phyloP scores from a whole-genome alignment of 1,140 invertebrate species.

The Ips nitidus region DNA sequence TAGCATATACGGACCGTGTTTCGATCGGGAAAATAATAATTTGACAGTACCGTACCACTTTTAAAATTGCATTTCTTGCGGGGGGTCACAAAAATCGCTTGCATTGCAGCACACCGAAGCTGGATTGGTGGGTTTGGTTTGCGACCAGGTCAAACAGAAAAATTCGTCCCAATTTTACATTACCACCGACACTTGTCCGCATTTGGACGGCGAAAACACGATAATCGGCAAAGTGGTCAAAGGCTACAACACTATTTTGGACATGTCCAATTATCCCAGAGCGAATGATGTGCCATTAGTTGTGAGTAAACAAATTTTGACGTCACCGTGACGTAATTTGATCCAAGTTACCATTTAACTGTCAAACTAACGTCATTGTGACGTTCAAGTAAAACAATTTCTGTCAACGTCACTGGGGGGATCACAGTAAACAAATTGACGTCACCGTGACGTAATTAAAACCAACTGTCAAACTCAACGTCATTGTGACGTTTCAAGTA shows the following conservation, averaged over 20 bases:
- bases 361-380: not conserved
- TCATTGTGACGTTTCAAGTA: no score
- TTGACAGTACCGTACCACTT: slow-evolving; percentile 57
- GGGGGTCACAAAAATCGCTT: not conserved
- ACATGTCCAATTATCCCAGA: slow-evolving; percentile 63
- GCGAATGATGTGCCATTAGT: slow-evolving; percentile 60
- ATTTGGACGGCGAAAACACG: slow-evolving; percentile 87
- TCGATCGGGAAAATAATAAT: slow-evolving; percentile 89
- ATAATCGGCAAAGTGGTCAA: slow-evolving; percentile 83
- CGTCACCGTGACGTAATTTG: not conserved
- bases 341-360: slow-evolving; percentile 4
- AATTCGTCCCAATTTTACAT: slow-evolving; percentile 97
- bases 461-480: no score
- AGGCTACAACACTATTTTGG: slow-evolving; percentile 67
- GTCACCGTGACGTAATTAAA: no score
- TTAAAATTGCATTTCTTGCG: not conserved
- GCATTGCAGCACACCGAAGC: slow-evolving; percentile 62
- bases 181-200: slow-evolving; percentile 77
- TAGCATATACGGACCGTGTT: slow-evolving; percentile 88
- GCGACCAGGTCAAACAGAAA: slow-evolving; percentile 76
- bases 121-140: slow-evolving; percentile 88
- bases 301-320: slow-evolving; percentile 50
- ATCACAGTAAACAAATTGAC: no score
- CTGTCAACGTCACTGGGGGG: no score
- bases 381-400: no score